Percentiles rank a stretch among this genome's conserved stretches.
These are phyloP conservation scores for Remorina albescens DNA, from an alignment of 2,797 vertebrate genomes.

Conservation along the genomic window DNA sequence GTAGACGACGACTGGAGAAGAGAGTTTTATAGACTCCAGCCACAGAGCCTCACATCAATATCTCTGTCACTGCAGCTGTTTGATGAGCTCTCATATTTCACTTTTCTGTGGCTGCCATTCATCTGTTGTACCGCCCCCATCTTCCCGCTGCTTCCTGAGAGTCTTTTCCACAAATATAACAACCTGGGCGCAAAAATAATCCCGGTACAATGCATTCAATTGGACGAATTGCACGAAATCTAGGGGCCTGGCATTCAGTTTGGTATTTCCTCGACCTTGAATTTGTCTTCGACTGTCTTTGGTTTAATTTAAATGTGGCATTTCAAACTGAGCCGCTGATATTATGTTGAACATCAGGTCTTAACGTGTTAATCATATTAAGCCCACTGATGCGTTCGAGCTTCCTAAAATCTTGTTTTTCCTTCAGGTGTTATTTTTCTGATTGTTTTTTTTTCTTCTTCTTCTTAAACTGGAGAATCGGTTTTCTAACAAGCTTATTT, in stretches of 20 bases:
- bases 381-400: no score
- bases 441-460: no score
- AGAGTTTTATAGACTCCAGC: no score
- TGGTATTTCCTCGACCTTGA: not conserved
- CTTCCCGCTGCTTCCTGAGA: not conserved
- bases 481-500: no score
- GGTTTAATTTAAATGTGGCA: no score
- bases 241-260: no score
- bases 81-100: constrained; percentile 44
- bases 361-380: no score
- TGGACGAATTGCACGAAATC: not conserved
- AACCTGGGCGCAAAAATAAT: not conserved
- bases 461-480: no score
- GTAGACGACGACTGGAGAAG: not conserved
- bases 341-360: no score
- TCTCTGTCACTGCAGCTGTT: constrained; percentile 5
- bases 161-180: not conserved
- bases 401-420: no score
- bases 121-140: not conserved
- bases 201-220: not conserved
- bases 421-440: no score
- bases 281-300: not conserved
- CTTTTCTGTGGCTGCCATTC: not conserved
- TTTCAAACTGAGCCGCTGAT: not conserved
- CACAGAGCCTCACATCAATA: no score